A percentile compares a stretch with the other conserved stretches of the same genome.
These are phyloP conservation scores for Alligator mississippiensis DNA, from an alignment of 2,113 vertebrate genomes.

Conservation along the genomic window DNA sequence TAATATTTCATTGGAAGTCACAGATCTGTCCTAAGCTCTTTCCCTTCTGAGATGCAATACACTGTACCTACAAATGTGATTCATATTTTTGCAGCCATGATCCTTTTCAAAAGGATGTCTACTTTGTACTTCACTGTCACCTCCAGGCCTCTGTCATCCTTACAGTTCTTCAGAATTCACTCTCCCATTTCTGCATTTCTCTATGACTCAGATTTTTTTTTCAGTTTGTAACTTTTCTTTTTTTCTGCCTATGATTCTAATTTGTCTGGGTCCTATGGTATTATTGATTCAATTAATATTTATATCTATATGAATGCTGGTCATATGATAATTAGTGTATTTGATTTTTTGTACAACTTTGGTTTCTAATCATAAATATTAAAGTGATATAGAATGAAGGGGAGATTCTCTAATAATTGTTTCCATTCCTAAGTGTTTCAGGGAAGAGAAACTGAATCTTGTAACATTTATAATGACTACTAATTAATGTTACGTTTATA, in stretches of 20 bases:
- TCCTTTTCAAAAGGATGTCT: not conserved
- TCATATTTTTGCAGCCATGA: not conserved
- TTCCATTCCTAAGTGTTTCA: conserved; percentile 26
- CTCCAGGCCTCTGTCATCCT: not conserved
- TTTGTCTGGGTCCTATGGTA: conserved; percentile 51
- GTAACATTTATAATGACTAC: not conserved
- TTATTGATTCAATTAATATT: conserved; percentile 40
- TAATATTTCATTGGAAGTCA: not conserved
- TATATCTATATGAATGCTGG: conserved; percentile 37
- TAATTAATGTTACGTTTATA: conserved; percentile 5
- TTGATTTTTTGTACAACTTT: conserved; percentile 44
- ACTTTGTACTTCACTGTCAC: not conserved
- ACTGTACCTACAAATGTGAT: not conserved
- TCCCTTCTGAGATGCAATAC: not conserved
- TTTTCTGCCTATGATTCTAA: conserved; percentile 34
- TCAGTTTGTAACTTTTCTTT: conserved; percentile 26
- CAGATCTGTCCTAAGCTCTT: not conserved
- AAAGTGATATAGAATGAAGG: not conserved
- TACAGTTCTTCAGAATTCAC: not conserved
- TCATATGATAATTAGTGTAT: conserved; percentile 37
- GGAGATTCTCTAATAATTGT: not conserved
- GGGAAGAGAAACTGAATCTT: conserved; percentile 13
- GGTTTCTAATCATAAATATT: conserved; percentile 37
- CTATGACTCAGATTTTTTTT: conserved; percentile 7
- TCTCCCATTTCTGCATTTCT: not conserved